Conservation (phyloP, 2,113 vertebrate genomes). For the Ailurus styani region DNA sequence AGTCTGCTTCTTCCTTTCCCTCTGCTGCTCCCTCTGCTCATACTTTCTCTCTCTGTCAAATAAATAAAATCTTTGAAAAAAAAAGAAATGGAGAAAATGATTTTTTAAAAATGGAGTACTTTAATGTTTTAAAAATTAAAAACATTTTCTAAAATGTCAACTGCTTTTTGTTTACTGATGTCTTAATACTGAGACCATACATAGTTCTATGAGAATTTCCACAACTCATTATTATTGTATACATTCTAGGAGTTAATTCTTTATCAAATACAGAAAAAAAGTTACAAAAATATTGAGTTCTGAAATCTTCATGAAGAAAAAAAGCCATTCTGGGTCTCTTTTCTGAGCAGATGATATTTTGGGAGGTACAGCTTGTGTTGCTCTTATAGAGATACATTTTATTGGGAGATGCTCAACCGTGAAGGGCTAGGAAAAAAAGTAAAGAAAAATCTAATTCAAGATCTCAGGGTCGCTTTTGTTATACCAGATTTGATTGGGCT, state of each 20-base stretch:
- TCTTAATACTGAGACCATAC: background rate
- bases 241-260: background rate
- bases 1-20: too few species aligned
- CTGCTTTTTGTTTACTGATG: background rate
- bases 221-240: background rate
- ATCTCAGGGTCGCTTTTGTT: background rate
- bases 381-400: background rate
- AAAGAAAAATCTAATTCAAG: background rate
- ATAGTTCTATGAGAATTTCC: background rate
- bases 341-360: background rate
- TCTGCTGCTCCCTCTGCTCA: too few species aligned
- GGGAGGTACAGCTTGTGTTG: background rate
- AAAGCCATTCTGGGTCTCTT: background rate
- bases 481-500: background rate
- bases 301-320: background rate
- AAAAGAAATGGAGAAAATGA: background rate
- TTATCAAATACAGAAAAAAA: background rate
- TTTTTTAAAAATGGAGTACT: background rate
- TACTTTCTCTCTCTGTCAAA: too few species aligned
- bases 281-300: constrained; percentile 7
- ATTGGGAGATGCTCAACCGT: background rate
- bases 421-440: background rate
- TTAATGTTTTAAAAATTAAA: background rate
- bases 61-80: too few species aligned
- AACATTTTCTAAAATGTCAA: background rate